Evolutionary conservation across 2,113 vertebrate species (phyloP), one percentile per base, ranked within the genome.

Genomic region (Abramis brama): DNA sequence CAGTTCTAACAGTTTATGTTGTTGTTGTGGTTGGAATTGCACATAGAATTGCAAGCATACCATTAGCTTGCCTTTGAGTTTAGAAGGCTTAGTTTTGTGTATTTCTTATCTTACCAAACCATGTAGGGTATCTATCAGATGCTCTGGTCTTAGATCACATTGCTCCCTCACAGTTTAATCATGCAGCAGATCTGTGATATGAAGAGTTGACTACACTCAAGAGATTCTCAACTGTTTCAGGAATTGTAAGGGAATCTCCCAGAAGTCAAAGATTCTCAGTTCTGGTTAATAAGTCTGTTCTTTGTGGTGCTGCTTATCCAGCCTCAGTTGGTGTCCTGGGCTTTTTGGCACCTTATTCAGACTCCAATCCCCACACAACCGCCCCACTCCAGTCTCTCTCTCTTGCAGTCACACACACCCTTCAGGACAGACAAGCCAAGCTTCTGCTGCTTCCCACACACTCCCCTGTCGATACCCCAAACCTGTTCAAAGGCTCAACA

Each of bases 401-500:
- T 78, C 82, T 43, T 52, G 76, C 74, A 85, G 60, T 81, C 84
- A 74, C 78, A 88, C 82, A 87, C 79, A 84, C 90, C 90, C 90
- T 76, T 74, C 30, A 81, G 88, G 91, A 84, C 82, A 91, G 92
- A 92, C 91, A 93, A 93, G 86, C 91, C 66, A 85, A 89, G 91
- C 91, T 92, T 93, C 89, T 86, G 87, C 89, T 87, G 92, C 92
- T 93, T 95, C 93, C 92, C 93, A 90, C 90, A 89, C 93, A 93
- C 94, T 89, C 82, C 85, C 88, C 88, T 90, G 86, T 86, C 92
- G 91, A 94, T 93, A 94, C 90, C 86, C 66, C 23, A 83, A 88
- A 90, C 89, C 87, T 86, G 78, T 91, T 94, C 91, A 91, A 92
- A 90, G 91, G 71, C 88, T 83, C 73, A 52, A 78, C 79, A 80